Evolutionary conservation across 2,888 invertebrate genomes (phyloP).

Genomic region (Volucella inanis): DNA sequence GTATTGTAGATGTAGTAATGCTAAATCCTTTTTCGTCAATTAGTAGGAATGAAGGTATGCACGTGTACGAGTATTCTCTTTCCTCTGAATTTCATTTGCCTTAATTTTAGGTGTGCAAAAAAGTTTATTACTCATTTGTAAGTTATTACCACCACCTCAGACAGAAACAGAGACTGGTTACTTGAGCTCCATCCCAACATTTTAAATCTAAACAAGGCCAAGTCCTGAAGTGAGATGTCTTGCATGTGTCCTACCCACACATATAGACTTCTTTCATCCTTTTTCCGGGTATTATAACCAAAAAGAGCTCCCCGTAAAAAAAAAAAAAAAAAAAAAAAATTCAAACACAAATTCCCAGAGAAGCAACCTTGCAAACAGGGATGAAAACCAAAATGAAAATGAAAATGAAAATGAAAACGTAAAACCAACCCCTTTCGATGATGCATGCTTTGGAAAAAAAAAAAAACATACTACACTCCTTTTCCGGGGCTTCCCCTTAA

Average conservation of each 20-base stretch:
- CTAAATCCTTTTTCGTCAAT: constrained; percentile 73
- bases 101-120: constrained; percentile 47
- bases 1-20: constrained; percentile 26
- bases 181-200: background rate
- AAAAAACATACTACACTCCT: constrained; percentile 25
- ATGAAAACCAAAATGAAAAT: background rate
- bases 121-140: constrained; percentile 68
- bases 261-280: constrained; percentile 24
- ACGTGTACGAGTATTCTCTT: background rate
- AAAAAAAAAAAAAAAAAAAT: constrained; percentile 26
- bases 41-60: constrained; percentile 64
- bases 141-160: constrained; percentile 59
- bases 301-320: constrained; percentile 35
- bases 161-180: constrained; percentile 15
- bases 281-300: constrained; percentile 47
- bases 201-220: constrained; percentile 12
- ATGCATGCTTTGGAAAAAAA: constrained; percentile 48
- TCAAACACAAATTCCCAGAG: background rate
- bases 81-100: constrained; percentile 22
- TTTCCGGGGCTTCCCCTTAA: constrained; percentile 6
- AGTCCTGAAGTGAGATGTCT: constrained; percentile 44
- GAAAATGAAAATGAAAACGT: constrained; percentile 50
- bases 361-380: background rate
- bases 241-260: constrained; percentile 41
- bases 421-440: constrained; percentile 48